These are phyloP conservation scores for Cacoxenus indagator DNA, from an alignment of 2,888 invertebrate species.

Conservation along the genomic window DNA sequence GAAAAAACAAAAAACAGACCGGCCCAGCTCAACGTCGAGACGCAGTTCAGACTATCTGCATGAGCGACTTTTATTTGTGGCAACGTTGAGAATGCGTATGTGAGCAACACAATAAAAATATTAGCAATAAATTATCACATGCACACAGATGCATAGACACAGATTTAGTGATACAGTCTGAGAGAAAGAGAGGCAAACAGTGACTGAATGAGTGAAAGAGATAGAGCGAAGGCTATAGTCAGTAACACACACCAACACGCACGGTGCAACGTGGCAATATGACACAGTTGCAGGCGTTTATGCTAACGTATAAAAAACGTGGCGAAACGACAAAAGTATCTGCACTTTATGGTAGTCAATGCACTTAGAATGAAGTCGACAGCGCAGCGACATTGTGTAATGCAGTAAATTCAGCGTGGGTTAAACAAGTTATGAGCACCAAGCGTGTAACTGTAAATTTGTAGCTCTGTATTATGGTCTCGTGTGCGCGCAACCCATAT, in stretches of 20 bases:
- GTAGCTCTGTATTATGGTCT: slow-evolving; percentile 19
- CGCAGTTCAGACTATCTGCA: background rate
- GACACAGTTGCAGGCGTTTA: background rate
- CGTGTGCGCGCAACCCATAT: slow-evolving; percentile 4
- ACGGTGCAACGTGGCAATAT: too few relatives aligned
- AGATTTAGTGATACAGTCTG: background rate
- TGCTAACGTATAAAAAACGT: background rate
- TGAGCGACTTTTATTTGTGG: slow-evolving; percentile 3
- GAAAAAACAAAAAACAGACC: slow-evolving; percentile 31
- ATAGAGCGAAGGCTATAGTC: too few relatives aligned
- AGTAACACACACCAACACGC: too few relatives aligned
- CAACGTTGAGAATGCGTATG: background rate
- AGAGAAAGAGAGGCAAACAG: background rate
- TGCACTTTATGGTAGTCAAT: background rate
- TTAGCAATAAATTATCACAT: slow-evolving; percentile 58
- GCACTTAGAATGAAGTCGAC: slow-evolving; percentile 35
- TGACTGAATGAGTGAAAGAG: too few relatives aligned
- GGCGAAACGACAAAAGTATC: background rate
- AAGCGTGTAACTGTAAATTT: background rate
- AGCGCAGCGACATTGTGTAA: background rate
- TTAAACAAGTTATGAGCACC: slow-evolving; percentile 17
- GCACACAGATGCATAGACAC: slow-evolving; percentile 18
- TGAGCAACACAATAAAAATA: slow-evolving; percentile 47
- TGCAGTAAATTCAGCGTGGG: slow-evolving; percentile 18
- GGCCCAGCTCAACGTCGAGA: background rate